These are phyloP conservation scores for Melanotaenia trifasciata DNA, from an alignment of 2,797 vertebrate genomes.

Conservation along the genomic window DNA sequence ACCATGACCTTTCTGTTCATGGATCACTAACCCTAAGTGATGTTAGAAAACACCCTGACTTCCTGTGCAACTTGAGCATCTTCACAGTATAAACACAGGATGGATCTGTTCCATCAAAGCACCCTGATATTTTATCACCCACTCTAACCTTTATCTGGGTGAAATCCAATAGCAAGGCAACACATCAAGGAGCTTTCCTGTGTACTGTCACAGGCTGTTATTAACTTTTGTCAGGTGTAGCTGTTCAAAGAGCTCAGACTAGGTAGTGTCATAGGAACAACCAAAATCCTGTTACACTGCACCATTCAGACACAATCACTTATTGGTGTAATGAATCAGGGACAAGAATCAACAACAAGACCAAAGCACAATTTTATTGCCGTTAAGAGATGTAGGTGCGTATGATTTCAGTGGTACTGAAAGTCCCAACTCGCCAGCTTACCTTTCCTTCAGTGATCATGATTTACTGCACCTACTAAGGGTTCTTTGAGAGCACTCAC, in stretches of 20 bases:
- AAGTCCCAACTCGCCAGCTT: not conserved
- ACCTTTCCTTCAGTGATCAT: not conserved
- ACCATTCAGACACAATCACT: constrained; percentile 29
- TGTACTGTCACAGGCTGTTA: constrained; percentile 63
- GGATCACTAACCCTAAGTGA: constrained; percentile 29
- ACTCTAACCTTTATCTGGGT: constrained; percentile 41
- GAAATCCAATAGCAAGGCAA: constrained; percentile 51
- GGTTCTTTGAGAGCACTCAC: no score
- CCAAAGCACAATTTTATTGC: not conserved
- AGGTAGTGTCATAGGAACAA: constrained; percentile 57
- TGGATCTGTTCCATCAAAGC: constrained; percentile 40
- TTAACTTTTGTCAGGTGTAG: constrained; percentile 59
- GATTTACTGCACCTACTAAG: not conserved
- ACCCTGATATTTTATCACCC: constrained; percentile 29
- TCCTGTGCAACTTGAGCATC: constrained; percentile 36
- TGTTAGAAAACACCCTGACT: constrained; percentile 16
- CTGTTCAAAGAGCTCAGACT: constrained; percentile 36
- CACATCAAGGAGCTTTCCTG: constrained; percentile 50
- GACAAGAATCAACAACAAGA: not conserved
- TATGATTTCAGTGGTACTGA: not conserved
- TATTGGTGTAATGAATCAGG: not conserved
- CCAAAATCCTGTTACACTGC: constrained; percentile 9
- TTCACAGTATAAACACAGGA: constrained; percentile 39
- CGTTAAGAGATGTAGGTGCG: not conserved
- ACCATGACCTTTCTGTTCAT: not conserved